These are phyloP conservation scores for Drosophila pegasa DNA, from an alignment of 2,888 invertebrate species.

Conservation along the genomic window DNA sequence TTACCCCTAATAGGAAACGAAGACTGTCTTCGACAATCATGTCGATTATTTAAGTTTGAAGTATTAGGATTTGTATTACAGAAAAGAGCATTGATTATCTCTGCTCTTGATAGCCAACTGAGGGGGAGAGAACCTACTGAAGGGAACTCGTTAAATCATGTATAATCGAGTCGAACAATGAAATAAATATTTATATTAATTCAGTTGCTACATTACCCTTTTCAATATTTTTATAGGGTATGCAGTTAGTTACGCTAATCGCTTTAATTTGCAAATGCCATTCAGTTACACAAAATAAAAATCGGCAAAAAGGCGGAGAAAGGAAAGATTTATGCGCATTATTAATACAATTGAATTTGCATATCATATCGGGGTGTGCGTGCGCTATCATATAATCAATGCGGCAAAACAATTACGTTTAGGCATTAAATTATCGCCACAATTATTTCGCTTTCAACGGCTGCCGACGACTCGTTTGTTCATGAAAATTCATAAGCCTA, in stretches of 20 bases:
- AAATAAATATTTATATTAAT: background rate
- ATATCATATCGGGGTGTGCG: conserved; percentile 44
- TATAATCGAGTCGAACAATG: background rate
- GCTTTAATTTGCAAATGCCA: conserved; percentile 45
- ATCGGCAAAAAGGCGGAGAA: conserved; percentile 2
- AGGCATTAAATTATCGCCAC: conserved; percentile 62
- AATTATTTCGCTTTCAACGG: conserved; percentile 11
- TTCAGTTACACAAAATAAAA: conserved; percentile 4
- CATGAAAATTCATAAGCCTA: conserved; percentile 61
- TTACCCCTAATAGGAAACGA: too few relatives aligned
- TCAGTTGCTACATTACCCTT: background rate
- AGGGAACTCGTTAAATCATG: background rate
- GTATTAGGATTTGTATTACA: too few relatives aligned
- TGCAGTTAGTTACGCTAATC: conserved; percentile 45
- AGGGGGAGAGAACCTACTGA: too few relatives aligned
- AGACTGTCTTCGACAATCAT: too few relatives aligned
- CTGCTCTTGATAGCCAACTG: too few relatives aligned
- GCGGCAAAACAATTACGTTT: conserved; percentile 61
- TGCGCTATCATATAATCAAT: conserved; percentile 63
- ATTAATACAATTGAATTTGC: conserved; percentile 66
- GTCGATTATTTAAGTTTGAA: too few relatives aligned
- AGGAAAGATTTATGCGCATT: conserved; percentile 52
- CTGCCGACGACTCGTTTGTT: conserved; percentile 8
- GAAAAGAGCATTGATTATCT: too few relatives aligned
- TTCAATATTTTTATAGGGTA: background rate